Base-by-base conservation (phyloP, 2,888 invertebrate species). In the Callyntrura sp. region DNA sequence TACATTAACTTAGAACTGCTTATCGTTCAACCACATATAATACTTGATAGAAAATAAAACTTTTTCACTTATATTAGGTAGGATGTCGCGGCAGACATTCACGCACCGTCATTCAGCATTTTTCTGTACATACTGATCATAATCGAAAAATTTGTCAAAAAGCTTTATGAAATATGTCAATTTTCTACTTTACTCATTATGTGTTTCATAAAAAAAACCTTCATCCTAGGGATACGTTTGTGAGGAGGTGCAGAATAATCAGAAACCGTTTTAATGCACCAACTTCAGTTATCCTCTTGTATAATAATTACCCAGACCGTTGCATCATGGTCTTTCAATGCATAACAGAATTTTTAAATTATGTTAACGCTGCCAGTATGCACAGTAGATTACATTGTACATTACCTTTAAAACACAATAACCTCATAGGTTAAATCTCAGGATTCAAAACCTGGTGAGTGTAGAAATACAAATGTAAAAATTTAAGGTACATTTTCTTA, bases 391-490 rank as follows among this genome's bases (percentile, higher is more conserved):
- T 57, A 57, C 17, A 57, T n/a, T 57, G n/a, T 57, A 57, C n/a
- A 23, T 60, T 60, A 8, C 20, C 9, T 17, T 23, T 23, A 60
- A 20, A 20, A 8, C 23, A 60, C 60, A 60, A 14, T 65, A 28
- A 12, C 4, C 62, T 25, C 25, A 28, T 4, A 65, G 14, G 60
- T 45, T 82, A 14, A 23, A 35, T 43, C 14, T 8, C 20, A 51
- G 76, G 28, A 48, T 51, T n/a, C 14, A 35, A 43, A 57, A 48
- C 62, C 62, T 82, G 62, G 12, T 9, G 23, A 17, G 17, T 62
- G 62, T 48, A 65, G 48, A 83, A 83, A 83, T 84, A 85, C 35
- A 85, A 85, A 70, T 73, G 57, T 73, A 73, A 85, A 73, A 85
- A 73, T 57, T 28, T 85, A 60, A 73, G 85, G 73, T 85, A 85